Evolutionary conservation across 2,113 vertebrate genomes (phyloP).

Genomic region (Lanius ludovicianus): DNA sequence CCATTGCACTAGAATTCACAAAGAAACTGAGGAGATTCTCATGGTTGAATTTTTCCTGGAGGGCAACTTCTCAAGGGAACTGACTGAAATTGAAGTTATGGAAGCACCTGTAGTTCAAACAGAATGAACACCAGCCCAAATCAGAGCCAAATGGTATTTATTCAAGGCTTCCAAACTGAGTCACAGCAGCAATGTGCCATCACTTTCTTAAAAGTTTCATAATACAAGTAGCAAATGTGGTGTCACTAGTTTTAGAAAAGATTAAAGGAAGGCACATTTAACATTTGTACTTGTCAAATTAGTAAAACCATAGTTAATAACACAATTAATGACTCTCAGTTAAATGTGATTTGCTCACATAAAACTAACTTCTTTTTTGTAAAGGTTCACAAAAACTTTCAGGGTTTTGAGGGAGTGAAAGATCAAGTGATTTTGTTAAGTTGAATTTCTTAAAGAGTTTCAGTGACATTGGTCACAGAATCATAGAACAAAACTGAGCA

Average conservation of each 20-base stretch:
- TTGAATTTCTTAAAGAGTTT: background rate
- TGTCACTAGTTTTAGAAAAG: background rate
- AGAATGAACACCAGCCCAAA: background rate
- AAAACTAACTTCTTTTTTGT: rapidly evolving
- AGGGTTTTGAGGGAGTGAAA: background rate
- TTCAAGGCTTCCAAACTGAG: background rate
- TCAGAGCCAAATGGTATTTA: background rate
- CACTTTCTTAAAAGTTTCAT: background rate
- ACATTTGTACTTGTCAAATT: background rate
- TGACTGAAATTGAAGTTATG: background rate
- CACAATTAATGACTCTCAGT: background rate
- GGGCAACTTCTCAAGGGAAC: background rate
- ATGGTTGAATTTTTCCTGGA: background rate
- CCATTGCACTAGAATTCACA: background rate
- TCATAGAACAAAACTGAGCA: background rate
- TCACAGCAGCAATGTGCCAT: background rate
- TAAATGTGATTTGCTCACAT: background rate
- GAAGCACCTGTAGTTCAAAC: background rate
- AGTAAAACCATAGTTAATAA: background rate
- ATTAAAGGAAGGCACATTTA: background rate
- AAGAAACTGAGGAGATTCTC: background rate
- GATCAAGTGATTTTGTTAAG: background rate
- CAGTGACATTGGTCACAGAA: background rate
- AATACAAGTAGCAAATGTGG: background rate
- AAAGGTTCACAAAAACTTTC: background rate